Percentiles rank a stretch among this genome's conserved stretches.
phyloP scores from a whole-genome alignment of 2,888 invertebrate species.

The Drosophila mulleri region DNA sequence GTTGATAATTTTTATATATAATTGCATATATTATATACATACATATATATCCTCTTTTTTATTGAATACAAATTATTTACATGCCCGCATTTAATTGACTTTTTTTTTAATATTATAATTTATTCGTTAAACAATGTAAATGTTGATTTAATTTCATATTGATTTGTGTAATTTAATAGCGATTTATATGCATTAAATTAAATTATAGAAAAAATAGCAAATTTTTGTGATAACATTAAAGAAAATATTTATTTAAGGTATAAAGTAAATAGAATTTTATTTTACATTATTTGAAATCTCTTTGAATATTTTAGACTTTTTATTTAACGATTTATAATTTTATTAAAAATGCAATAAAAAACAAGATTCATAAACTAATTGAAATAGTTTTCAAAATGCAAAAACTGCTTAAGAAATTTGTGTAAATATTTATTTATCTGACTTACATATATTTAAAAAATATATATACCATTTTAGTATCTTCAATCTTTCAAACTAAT shows the following conservation, averaged over 20 bases:
- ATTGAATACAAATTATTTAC: slow-evolving; percentile 5
- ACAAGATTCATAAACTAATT: too few relatives aligned
- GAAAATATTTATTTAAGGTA: neutral
- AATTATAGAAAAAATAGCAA: slow-evolving; percentile 1
- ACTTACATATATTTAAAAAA: too few relatives aligned
- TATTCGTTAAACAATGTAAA: neutral
- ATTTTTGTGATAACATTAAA: neutral
- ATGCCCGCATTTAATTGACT: neutral
- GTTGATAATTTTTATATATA: neutral
- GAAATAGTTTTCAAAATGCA: too few relatives aligned
- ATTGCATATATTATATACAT: neutral
- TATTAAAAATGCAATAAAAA: too few relatives aligned
- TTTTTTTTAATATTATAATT: neutral
- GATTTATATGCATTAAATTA: neutral
- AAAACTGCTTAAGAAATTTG: neutral
- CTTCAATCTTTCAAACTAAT: too few relatives aligned
- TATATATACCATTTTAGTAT: too few relatives aligned
- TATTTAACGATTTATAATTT: too few relatives aligned
- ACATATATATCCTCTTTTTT: neutral
- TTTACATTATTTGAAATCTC: neutral
- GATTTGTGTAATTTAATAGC: neutral
- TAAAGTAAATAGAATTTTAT: neutral
- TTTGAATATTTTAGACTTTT: too few relatives aligned
- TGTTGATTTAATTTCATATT: neutral
- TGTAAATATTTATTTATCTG: neutral